Evolutionary conservation across 2,113 vertebrate species (phyloP).

Genomic region (Solenodon paradoxus): DNA sequence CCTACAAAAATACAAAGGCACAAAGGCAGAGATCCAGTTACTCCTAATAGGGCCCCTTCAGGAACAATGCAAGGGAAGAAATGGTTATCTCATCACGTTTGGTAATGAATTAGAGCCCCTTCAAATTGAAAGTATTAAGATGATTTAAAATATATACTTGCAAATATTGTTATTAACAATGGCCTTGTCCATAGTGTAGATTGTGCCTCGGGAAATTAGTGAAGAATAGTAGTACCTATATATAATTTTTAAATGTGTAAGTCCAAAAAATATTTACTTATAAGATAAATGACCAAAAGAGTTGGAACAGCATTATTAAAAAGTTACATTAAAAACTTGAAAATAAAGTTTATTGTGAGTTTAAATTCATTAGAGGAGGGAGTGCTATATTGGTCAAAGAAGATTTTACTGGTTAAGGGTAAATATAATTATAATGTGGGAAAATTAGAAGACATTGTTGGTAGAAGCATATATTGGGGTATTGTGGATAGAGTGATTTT

Average conservation of each 20-base stretch:
- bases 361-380: background rate
- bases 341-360: background rate
- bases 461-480: background rate
- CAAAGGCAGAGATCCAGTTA: background rate
- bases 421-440: background rate
- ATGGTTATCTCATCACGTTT: background rate
- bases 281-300: background rate
- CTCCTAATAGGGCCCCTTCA: background rate
- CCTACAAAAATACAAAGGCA: background rate
- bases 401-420: background rate
- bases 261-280: slow-evolving; percentile 7
- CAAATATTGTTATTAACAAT: background rate
- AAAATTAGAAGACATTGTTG: background rate
- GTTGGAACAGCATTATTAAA: background rate
- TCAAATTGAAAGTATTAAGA: background rate
- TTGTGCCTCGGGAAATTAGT: background rate
- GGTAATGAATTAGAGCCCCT: background rate
- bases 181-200: background rate
- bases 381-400: background rate
- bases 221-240: background rate
- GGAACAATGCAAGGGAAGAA: background rate
- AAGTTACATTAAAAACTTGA: background rate
- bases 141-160: background rate
- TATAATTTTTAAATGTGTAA: background rate
- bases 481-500: background rate